Percentiles rank a stretch among this genome's conserved stretches.
phyloP scores from a whole-genome alignment of 2,888 invertebrate species.

The Synanthedon tipuliformis region DNA sequence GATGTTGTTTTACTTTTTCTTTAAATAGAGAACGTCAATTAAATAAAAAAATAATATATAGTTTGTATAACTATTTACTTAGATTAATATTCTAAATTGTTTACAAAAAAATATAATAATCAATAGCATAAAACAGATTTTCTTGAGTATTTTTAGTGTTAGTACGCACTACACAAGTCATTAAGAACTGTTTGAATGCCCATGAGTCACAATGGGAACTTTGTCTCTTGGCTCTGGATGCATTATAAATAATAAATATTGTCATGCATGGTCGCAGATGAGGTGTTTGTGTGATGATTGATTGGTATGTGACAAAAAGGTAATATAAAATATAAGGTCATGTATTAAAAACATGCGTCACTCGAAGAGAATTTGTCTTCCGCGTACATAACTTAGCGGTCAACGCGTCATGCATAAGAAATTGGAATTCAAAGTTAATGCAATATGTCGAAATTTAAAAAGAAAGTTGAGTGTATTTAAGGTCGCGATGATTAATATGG shows the following conservation, averaged over 20 bases:
- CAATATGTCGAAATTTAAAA: slow-evolving; percentile 8
- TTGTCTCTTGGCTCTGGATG: slow-evolving; percentile 44
- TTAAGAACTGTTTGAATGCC: slow-evolving; percentile 45
- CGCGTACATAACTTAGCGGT: not conserved
- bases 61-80: no score
- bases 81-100: no score
- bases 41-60: no score
- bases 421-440: slow-evolving; percentile 1
- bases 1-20: no score
- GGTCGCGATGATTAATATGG: slow-evolving; percentile 9
- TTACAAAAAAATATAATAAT: no score
- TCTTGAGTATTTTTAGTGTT: not conserved
- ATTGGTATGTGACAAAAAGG: no score
- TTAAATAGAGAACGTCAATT: no score
- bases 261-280: not conserved
- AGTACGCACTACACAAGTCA: slow-evolving; percentile 1
- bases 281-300: not conserved
- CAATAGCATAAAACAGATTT: no score
- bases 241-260: slow-evolving; percentile 19
- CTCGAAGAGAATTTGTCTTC: not conserved
- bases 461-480: slow-evolving; percentile 13
- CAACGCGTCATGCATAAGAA: slow-evolving; percentile 3
- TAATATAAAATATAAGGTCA: no score
- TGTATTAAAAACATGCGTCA: not conserved
- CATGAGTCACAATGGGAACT: slow-evolving; percentile 50